Percentiles rank a stretch among this genome's conserved stretches.
These are phyloP conservation scores for Argopecten irradians DNA, from an alignment of 1,140 invertebrate species.

Conservation along the genomic window DNA sequence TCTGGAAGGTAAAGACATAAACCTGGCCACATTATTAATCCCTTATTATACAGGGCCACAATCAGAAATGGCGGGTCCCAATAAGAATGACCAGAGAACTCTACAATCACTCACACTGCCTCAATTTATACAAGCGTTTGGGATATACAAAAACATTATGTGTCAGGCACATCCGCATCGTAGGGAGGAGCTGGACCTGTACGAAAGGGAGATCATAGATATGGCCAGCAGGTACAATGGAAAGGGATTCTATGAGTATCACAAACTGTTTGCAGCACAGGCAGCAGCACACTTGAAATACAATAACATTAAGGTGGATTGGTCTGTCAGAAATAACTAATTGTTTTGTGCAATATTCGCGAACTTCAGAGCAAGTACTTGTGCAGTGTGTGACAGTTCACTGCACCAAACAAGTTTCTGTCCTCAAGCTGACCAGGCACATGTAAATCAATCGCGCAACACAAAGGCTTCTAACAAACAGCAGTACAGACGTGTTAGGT, in stretches of 20 bases:
- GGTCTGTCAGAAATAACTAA: not conserved
- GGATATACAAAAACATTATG: conserved; percentile 39
- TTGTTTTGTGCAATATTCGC: conserved; percentile 12
- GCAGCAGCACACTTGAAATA: conserved; percentile 23
- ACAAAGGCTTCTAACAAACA: too few relatives aligned
- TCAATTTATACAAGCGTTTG: conserved; percentile 43
- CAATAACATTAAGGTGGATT: conserved; percentile 32
- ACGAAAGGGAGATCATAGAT: conserved; percentile 24
- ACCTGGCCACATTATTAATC: too few relatives aligned
- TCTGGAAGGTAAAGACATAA: too few relatives aligned
- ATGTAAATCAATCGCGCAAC: too few relatives aligned
- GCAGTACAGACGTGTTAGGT: too few relatives aligned
- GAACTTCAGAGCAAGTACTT: not conserved
- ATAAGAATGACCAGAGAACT: conserved; percentile 34
- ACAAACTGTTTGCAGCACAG: not conserved
- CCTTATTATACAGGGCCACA: too few relatives aligned
- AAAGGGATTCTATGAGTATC: not conserved
- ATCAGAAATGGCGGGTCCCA: too few relatives aligned
- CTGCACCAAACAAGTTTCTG: conserved; percentile 6
- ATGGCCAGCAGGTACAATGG: conserved; percentile 15
- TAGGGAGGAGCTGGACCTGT: too few relatives aligned
- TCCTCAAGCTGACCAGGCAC: not conserved
- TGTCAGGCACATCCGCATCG: not conserved
- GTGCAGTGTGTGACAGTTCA: not conserved
- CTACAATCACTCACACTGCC: not conserved